Evolutionary conservation across 2,888 invertebrate species (phyloP), one percentile per base, ranked within the genome.

Genomic region (Hirudinaria manillensis): DNA sequence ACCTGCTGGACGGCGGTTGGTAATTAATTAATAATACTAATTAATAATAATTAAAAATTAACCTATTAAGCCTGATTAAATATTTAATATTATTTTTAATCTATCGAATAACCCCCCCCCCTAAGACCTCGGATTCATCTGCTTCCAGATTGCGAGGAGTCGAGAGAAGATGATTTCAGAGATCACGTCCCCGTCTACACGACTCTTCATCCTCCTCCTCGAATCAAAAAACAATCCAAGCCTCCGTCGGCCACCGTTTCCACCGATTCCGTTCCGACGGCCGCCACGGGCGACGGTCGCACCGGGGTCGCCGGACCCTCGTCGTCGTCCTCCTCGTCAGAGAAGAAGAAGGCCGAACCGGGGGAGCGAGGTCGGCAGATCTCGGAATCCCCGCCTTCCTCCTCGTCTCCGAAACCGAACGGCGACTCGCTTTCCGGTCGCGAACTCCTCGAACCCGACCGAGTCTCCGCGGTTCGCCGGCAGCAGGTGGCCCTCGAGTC

Each of bases 1-100:
- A 75, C 56, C 36, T 75, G 10, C 68, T 75, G 21, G 75, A 75
- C 45, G 55, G 51, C 19, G 75, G 75, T 75, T n/a, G 36, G 75
- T 27, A 32, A 1, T 27, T 36, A 34, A 68, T 68, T 34, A 13
- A 6, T 36, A 32, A 29, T 45, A 45, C 45, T 45, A 45, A 6
- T 53, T 53, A 19, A 16, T 53, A 16, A 19, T 21, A 19, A 53
- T 53, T 21, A 19, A 16, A n/a, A n/a, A n/a, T n/a, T n/a, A n/a
- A n/a, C 21, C 55, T 21, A 53, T 53, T 53, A 53, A 53, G 55
- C 55, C 21, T n/a, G n/a, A n/a, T n/a, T n/a, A n/a, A n/a, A n/a
- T n/a, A n/a, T n/a, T n/a, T n/a, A n/a, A n/a, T n/a, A n/a, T n/a
- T n/a, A n/a, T n/a, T n/a, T n/a, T n/a, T n/a, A n/a, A n/a, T n/a